Evolutionary conservation across 2,888 invertebrate species (phyloP).

Genomic region (Hypolimnas misippus): DNA sequence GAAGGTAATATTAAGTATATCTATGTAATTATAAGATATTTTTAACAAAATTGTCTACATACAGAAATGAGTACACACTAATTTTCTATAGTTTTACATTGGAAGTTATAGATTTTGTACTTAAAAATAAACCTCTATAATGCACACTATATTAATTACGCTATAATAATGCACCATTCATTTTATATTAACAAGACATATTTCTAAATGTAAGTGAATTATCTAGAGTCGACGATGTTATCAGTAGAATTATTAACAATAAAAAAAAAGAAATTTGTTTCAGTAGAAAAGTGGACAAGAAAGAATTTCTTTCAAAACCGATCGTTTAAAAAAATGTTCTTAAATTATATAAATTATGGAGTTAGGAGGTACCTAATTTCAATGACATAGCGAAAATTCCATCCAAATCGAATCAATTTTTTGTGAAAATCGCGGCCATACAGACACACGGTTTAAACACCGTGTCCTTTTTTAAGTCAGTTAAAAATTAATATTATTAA

Average conservation of each 20-base stretch:
- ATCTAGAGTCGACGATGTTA: background rate
- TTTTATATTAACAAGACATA: conserved; percentile 13
- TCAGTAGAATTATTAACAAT: background rate
- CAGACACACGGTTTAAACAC: no score
- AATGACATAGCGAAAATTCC: no score
- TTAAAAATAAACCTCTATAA: conserved; percentile 23
- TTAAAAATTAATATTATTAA: no score
- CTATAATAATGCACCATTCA: conserved; percentile 28
- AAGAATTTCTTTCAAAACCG: no score
- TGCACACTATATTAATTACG: conserved; percentile 20
- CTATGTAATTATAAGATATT: background rate
- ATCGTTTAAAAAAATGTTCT: no score
- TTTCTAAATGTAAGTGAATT: conserved; percentile 4
- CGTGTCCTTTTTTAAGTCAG: no score
- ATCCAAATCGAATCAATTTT: no score
- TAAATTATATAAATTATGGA: no score
- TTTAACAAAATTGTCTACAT: background rate
- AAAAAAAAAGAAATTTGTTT: background rate
- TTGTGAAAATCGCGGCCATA: no score
- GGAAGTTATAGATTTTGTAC: conserved; percentile 9
- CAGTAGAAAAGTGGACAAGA: background rate
- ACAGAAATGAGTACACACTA: background rate
- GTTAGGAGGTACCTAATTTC: no score
- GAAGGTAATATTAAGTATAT: no score
- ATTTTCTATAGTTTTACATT: conserved; percentile 1